Evolutionary conservation across 2,113 vertebrate genomes (phyloP).

Genomic region (Pungitius pungitius): DNA sequence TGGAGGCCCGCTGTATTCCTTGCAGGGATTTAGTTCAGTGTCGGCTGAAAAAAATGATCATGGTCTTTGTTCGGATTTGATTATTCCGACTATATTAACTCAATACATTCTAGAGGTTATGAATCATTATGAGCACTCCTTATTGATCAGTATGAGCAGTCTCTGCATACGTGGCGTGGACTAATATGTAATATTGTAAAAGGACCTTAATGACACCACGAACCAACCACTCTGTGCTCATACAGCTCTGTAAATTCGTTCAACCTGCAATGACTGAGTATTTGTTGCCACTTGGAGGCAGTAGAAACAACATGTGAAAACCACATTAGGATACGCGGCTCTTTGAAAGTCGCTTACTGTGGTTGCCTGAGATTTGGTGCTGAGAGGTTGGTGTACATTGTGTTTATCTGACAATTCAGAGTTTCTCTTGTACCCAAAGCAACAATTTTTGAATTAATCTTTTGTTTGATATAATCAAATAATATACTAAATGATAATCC

Average conservation of each 20-base stretch:
- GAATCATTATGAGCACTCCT: constrained; percentile 1
- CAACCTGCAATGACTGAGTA: neutral
- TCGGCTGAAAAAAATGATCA: neutral
- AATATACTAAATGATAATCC: too few species aligned
- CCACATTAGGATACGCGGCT: neutral
- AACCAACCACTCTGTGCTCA: neutral
- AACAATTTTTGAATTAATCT: too few species aligned
- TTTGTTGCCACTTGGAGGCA: constrained; percentile 16
- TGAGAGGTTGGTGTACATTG: neutral
- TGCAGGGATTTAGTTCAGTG: neutral
- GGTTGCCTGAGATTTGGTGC: neutral
- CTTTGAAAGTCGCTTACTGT: neutral
- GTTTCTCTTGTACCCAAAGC: too few species aligned
- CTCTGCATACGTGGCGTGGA: neutral
- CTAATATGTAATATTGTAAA: too few species aligned
- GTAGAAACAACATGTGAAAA: neutral
- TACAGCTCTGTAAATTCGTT: neutral
- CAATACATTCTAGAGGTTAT: neutral
- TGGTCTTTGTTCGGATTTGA: neutral
- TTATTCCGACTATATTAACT: neutral
- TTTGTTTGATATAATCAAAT: too few species aligned
- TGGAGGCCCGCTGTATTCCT: neutral
- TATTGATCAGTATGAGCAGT: neutral
- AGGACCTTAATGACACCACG: neutral
- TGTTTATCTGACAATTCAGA: neutral